A percentile compares a stretch with the other conserved stretches of the same genome.
These are phyloP conservation scores for Eledona agricola DNA, from an alignment of 2,888 invertebrate genomes.

Conservation along the genomic window DNA sequence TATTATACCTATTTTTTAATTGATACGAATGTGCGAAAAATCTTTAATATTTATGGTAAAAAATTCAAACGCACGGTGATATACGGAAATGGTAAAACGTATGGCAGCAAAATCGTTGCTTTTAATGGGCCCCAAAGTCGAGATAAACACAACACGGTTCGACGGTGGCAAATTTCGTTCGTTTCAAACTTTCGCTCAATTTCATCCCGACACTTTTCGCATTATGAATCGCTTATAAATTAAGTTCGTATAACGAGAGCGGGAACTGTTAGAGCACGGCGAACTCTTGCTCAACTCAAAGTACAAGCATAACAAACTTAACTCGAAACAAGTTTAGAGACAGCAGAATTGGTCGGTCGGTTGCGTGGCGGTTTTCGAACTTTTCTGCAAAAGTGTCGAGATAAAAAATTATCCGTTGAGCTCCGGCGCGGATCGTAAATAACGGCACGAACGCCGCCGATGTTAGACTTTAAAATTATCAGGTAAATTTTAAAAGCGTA, in stretches of 20 bases:
- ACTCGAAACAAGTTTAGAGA: slow-evolving; percentile 50
- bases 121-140: slow-evolving; percentile 7
- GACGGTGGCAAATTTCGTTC: slow-evolving; percentile 25
- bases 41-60: too few relatives aligned
- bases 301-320: slow-evolving; percentile 51
- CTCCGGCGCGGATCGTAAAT: slow-evolving; percentile 27
- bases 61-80: slow-evolving; percentile 1
- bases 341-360: slow-evolving; percentile 31
- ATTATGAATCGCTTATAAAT: slow-evolving; percentile 63
- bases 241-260: slow-evolving; percentile 57
- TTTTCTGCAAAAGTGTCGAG: slow-evolving; percentile 31
- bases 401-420: slow-evolving; percentile 34
- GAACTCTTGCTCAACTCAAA: slow-evolving; percentile 47
- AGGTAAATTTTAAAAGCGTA: slow-evolving; percentile 52
- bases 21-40: too few relatives aligned
- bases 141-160: slow-evolving; percentile 34
- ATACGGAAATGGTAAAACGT: not conserved
- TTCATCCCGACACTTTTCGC: slow-evolving; percentile 59
- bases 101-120: not conserved
- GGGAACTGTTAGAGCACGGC: slow-evolving; percentile 52
- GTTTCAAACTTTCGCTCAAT: slow-evolving; percentile 58
- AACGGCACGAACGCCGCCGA: slow-evolving; percentile 30
- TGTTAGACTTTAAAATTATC: slow-evolving; percentile 40
- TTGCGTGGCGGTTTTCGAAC: slow-evolving; percentile 30
- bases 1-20: too few relatives aligned